Percentiles rank a stretch among this genome's conserved stretches.
Conservation (phyloP, 37 sponge, comb jelly and placozoan genomes). For the Amphimedon queenslandica region DNA sequence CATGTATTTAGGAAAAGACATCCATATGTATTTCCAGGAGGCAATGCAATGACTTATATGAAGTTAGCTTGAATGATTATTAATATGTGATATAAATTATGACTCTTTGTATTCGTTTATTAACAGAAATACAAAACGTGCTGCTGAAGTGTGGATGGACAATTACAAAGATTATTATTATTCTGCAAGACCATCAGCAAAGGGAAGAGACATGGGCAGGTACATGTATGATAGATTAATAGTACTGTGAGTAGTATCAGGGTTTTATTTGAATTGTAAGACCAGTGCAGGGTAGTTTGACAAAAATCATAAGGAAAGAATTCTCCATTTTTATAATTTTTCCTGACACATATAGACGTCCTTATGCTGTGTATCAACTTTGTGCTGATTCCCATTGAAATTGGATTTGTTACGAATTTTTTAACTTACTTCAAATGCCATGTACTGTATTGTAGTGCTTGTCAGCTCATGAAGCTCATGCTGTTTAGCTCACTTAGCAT, state of each 20-base stretch:
- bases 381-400: too few relatives aligned
- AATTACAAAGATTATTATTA: slow-evolving; percentile 85
- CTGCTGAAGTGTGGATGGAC: slow-evolving; percentile 99
- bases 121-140: slow-evolving; percentile 73
- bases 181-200: slow-evolving; percentile 75
- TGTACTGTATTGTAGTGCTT: too few relatives aligned
- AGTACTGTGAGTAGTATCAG: not conserved
- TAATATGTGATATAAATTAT: not conserved
- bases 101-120: not conserved
- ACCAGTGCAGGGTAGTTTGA: not conserved
- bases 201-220: slow-evolving; percentile 35
- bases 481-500: too few relatives aligned
- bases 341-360: too few relatives aligned
- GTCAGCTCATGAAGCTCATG: too few relatives aligned
- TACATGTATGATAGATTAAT: not conserved
- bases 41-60: slow-evolving; percentile 88
- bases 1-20: slow-evolving; percentile 98
- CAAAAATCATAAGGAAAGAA: too few relatives aligned
- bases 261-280: not conserved
- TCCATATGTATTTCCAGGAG: slow-evolving; percentile 95
- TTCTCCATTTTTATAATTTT: too few relatives aligned
- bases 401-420: too few relatives aligned
- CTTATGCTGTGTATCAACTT: too few relatives aligned
- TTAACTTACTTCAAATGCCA: too few relatives aligned
- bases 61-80: slow-evolving; percentile 42